Evolutionary conservation across 2,888 invertebrate genomes (phyloP).

Genomic region (Alviniconcha strummeri): DNA sequence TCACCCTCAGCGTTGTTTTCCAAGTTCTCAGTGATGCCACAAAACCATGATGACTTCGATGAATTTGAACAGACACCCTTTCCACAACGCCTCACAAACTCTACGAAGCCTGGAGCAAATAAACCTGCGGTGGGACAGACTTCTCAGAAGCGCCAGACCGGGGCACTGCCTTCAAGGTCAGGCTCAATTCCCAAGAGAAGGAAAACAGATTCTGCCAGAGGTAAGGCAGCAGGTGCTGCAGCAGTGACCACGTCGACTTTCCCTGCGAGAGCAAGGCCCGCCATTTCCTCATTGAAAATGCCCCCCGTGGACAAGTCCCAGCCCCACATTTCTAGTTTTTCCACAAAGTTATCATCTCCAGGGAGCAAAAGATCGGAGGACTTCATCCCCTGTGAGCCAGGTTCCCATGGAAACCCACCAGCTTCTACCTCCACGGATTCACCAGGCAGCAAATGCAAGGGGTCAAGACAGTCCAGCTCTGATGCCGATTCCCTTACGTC

Average conservation of each 20-base stretch:
- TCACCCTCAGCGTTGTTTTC: neutral
- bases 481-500: neutral
- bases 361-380: neutral
- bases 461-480: neutral
- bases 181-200: neutral
- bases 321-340: constrained; percentile 3
- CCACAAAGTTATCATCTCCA: neutral
- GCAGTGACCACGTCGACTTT: constrained; percentile 4
- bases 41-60: neutral
- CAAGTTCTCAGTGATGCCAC: neutral
- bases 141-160: neutral
- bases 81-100: neutral
- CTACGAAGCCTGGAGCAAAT: neutral
- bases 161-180: neutral
- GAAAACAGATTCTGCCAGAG: neutral
- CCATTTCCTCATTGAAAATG: neutral
- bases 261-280: neutral
- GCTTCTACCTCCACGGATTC: neutral
- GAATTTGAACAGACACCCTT: constrained; percentile 4
- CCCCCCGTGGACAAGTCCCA: neutral
- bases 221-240: neutral
- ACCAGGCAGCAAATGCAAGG: neutral
- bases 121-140: neutral
- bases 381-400: too few relatives aligned
- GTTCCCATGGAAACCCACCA: neutral